These are phyloP conservation scores for Gnatocerus cornutus DNA, from an alignment of 2,888 invertebrate genomes.

Conservation along the genomic window DNA sequence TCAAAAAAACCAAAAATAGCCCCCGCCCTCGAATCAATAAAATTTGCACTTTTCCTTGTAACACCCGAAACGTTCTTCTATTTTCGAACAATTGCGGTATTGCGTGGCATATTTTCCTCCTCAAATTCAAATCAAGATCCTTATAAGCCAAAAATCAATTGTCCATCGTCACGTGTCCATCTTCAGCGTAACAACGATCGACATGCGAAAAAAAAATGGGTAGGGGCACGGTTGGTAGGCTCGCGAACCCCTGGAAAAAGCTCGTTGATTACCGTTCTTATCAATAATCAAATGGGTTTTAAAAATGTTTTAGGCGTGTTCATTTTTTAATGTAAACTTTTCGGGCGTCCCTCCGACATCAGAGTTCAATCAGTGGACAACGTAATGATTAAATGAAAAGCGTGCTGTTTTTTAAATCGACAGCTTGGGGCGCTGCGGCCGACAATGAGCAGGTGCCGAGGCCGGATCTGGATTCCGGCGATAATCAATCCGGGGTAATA, in stretches of 20 bases:
- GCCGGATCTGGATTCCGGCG: slow-evolving; percentile 43
- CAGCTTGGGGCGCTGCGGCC: slow-evolving; percentile 38
- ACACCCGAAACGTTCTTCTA: neutral
- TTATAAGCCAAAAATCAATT: slow-evolving; percentile 14
- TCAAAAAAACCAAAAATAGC: neutral
- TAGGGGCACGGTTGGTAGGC: slow-evolving; percentile 9
- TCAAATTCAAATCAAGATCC: slow-evolving; percentile 20
- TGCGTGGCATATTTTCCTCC: slow-evolving; percentile 15
- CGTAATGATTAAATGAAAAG: slow-evolving; percentile 46
- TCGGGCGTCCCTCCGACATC: slow-evolving; percentile 33
- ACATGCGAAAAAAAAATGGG: slow-evolving; percentile 4
- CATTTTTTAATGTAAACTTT: slow-evolving; percentile 45
- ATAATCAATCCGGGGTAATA: slow-evolving; percentile 28
- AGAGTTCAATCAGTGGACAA: slow-evolving; percentile 47
- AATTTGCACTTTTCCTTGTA: slow-evolving; percentile 16
- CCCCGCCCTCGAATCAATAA: slow-evolving; percentile 8
- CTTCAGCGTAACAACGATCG: neutral
- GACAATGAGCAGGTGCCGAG: slow-evolving; percentile 40
- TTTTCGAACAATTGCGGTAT: slow-evolving; percentile 32
- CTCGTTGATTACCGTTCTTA: slow-evolving; percentile 19
- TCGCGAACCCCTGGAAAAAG: neutral
- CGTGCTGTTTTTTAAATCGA: slow-evolving; percentile 42
- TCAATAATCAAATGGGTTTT: slow-evolving; percentile 35
- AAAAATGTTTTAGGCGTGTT: slow-evolving; percentile 39
- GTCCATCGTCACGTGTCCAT: slow-evolving; percentile 6